Evolutionary conservation across 2,113 vertebrate species (phyloP).

Genomic region (Isurus oxyrinchus): DNA sequence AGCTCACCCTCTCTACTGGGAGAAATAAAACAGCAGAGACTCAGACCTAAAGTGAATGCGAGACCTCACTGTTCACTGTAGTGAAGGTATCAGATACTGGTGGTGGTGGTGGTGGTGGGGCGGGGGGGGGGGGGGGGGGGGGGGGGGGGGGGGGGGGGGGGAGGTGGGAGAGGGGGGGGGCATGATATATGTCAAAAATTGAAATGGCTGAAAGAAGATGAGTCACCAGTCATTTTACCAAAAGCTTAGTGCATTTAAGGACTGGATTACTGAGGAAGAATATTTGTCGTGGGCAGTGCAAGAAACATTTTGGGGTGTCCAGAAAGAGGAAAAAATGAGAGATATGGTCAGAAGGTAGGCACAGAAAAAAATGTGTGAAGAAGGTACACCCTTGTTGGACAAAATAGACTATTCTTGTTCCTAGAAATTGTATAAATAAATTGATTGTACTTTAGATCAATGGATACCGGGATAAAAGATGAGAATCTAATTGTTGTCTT

Average conservation of each 20-base stretch:
- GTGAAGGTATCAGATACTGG: background rate
- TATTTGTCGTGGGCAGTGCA: background rate
- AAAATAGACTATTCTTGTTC: background rate
- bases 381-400: background rate
- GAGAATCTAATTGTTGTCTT: conserved; percentile 1
- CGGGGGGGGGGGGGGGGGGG: too few species aligned
- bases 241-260: background rate
- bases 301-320: background rate
- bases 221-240: background rate
- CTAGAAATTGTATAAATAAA: background rate
- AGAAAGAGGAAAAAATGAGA: background rate
- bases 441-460: background rate
- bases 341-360: background rate
- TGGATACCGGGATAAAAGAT: background rate
- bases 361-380: background rate
- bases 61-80: background rate
- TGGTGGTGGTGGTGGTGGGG: too few species aligned
- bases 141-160: too few species aligned
- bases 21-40: background rate
- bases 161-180: too few species aligned
- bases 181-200: background rate
- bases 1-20: background rate
- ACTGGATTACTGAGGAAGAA: background rate
- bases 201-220: background rate
- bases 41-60: background rate